A percentile compares a stretch with the other conserved stretches of the same genome.
Evolutionary conservation across 2,888 invertebrate species (phyloP).

Genomic region (Euplagia quadripunctaria): DNA sequence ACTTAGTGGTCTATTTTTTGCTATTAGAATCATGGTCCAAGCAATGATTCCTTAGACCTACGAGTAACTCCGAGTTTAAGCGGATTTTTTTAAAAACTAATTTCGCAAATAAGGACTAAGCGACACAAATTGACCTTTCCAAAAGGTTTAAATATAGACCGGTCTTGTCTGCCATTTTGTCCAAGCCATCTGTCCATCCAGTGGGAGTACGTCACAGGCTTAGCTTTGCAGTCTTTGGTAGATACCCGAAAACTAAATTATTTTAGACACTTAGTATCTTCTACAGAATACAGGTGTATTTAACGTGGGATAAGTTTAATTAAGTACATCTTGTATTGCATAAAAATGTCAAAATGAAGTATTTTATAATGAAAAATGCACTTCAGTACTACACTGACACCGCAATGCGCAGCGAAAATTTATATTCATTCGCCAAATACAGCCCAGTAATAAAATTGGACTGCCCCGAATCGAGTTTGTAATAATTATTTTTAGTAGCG

Average conservation of each 20-base stretch:
- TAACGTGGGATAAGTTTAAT: background rate
- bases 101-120: too few species aligned
- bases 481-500: conserved; percentile 51
- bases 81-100: too few species aligned
- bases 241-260: background rate
- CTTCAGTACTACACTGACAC: conserved; percentile 31
- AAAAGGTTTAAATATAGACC: background rate
- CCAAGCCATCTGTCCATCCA: background rate
- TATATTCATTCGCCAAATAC: conserved; percentile 54
- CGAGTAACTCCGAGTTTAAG: background rate
- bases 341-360: conserved; percentile 41
- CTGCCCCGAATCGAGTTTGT: conserved; percentile 34
- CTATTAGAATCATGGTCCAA: background rate
- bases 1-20: background rate
- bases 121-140: background rate
- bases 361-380: conserved; percentile 31
- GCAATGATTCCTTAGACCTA: background rate
- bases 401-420: conserved; percentile 50
- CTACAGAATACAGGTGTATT: too few species aligned
- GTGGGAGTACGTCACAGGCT: background rate
- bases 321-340: conserved; percentile 3
- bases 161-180: background rate
- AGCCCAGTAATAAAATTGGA: conserved; percentile 50
- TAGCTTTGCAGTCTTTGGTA: background rate
- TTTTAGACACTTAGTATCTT: background rate